Evolutionary conservation across 2,113 vertebrate species (phyloP), one percentile per base, ranked within the genome.

Genomic region (Rhegmatorhina hoffmannsi): DNA sequence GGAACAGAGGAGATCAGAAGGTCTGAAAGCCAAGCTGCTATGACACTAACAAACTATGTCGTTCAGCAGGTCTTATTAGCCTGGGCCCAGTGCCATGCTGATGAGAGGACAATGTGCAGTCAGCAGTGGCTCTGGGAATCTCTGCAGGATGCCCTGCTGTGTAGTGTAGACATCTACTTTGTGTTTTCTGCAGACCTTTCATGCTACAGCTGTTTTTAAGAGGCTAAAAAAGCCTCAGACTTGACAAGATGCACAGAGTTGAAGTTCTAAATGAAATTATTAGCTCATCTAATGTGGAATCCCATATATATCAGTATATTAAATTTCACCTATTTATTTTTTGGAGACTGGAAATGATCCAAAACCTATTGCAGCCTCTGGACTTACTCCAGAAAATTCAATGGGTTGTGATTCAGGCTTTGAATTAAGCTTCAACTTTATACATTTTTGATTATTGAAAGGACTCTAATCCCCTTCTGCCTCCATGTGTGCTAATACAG

Each of bases 381-480:
- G 89, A 96, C 34, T 62, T 55, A 53, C 28, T 95, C 89, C 93
- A 95, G 75, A 18, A 70, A 87, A 59, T 91, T 94, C 91, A 95
- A 83, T 85, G 67, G 36, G n/a, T 94, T 93, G 70, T 80, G 75
- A 86, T 85, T 93, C 63, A 90, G 89, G 43, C 78, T 95, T 87
- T 90, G 93, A 96, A 78, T 87, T 50, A 82, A 91, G 87, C 12
- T 43, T 62, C 62, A 95, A 92, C 40, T 89, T 94, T 85, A 91
- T 82, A 91, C 63, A 76, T 92, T 96, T 96, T 92, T 87, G 66
- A 73, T 95, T 95, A 92, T 83, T 94, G 90, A 91, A 96, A 94
- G 13, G 81, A 70, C 59, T 85, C 67, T 95, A 96, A 95, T 97
- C 84, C 91, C 49, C 78, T 95, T 59, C 67, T 87, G 67, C 70